Base-by-base conservation (phyloP, 2,113 vertebrate species). In the Pyxicephalus adspersus region DNA sequence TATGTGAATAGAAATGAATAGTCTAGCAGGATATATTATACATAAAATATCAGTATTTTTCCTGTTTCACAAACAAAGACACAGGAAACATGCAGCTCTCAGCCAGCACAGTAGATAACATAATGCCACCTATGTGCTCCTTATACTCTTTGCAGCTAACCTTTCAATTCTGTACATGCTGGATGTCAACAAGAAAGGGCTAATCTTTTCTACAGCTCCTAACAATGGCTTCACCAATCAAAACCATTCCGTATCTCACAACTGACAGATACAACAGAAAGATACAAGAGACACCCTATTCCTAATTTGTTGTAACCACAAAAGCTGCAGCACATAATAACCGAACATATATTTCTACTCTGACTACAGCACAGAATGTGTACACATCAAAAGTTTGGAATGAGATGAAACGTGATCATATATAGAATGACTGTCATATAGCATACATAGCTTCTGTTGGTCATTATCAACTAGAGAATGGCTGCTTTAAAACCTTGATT, bases 111-210 rank as follows among this genome's bases (percentile, higher is more conserved):
- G 31, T 67, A 55, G 25, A 34, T 52, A 55, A 38, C 73, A 76
- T 28, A 76, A 76, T 63, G 58, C 29, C 73, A 61, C 31, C 63
- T 76, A 76, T 77, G 76, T 66, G 64, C 50, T 55, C 51, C 63
- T 51, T 64, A 67, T 25, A 66, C 61, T 13, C 22, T 55, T 65
- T 64, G 57, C 64, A 57, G 76, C 76, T 77, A 77, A 67, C 76
- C 76, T 66, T 64, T 65, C 64, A 67, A 67, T 66, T 77, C 38
- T 38, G 15, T 31, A 9, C 67, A 51, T 77, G 28, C 63, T 65
- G 45, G 28, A 77, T 77, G 76, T 77, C 76, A 77, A 77, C 76
- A 67, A 77, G 63, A 77, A 67, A 77, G 61, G 76, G 63, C 76
- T 76, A 63, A 66, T 77, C 63, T 77, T 66, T 77, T 66, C 76